phyloP scores from a whole-genome alignment of 2,113 vertebrate genomes.

The Silurus glanis region DNA sequence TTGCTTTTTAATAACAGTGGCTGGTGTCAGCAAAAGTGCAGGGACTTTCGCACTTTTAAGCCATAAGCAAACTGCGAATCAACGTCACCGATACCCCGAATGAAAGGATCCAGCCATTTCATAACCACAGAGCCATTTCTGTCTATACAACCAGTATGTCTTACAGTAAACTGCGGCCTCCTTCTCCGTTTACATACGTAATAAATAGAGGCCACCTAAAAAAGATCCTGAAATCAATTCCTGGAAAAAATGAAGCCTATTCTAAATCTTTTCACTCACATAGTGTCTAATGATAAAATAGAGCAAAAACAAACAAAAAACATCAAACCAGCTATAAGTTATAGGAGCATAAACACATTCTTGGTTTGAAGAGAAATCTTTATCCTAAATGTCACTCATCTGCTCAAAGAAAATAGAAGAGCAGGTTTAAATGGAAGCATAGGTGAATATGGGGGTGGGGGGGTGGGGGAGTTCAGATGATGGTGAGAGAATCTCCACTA shows the following conservation, averaged over 20 bases:
- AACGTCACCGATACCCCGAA: neutral
- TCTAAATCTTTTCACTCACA: no score
- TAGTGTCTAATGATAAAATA: neutral
- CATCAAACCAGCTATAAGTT: neutral
- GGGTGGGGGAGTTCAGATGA: neutral
- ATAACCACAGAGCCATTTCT: constrained; percentile 10
- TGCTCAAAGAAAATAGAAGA: neutral
- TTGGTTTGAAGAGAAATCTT: neutral
- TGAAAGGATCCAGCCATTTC: neutral
- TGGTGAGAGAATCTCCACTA: neutral
- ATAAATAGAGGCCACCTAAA: constrained; percentile 6
- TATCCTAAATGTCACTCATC: neutral
- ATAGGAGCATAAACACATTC: neutral
- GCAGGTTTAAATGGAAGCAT: neutral
- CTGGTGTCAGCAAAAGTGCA: neutral
- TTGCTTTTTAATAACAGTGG: neutral
- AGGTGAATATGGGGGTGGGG: neutral
- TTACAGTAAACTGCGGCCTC: constrained; percentile 15
- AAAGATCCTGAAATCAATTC: constrained; percentile 1
- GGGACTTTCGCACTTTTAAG: neutral
- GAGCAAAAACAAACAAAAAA: neutral
- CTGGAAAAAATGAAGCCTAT: neutral
- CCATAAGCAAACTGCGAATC: neutral
- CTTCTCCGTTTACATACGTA: constrained; percentile 16
- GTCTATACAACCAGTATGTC: constrained; percentile 2